phyloP scores from a whole-genome alignment of 2,113 vertebrate species.

The Peromyscus leucopus region DNA sequence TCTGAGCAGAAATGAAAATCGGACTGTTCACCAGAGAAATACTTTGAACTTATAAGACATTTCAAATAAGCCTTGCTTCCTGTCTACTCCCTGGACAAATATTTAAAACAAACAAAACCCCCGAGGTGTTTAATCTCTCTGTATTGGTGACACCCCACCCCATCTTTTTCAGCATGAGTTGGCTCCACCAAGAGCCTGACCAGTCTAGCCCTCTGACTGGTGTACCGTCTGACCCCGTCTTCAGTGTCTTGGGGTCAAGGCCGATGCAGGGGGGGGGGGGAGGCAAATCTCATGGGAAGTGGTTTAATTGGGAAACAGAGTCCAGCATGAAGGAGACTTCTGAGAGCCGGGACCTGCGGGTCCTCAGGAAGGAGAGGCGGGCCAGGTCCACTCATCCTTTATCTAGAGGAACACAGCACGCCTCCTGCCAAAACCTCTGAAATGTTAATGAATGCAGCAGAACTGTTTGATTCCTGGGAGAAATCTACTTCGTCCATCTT shows the following conservation, averaged over 20 bases:
- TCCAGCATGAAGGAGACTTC: not conserved
- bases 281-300: not conserved
- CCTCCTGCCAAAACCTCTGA: slow-evolving; percentile 5
- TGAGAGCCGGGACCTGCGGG: not conserved
- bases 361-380: not conserved
- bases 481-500: slow-evolving; percentile 67
- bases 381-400: too few species aligned
- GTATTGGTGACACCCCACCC: not conserved
- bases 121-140: slow-evolving; percentile 1
- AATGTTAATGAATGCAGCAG: slow-evolving; percentile 65
- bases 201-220: not conserved
- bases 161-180: not conserved
- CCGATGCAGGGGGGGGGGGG: not conserved
- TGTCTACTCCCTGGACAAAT: slow-evolving; percentile 72
- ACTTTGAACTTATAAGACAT: slow-evolving; percentile 38
- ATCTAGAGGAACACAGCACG: not conserved
- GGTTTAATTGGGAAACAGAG: not conserved
- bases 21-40: slow-evolving; percentile 10
- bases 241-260: not conserved
- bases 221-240: not conserved
- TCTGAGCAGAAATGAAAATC: slow-evolving; percentile 45
- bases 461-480: slow-evolving; percentile 54
- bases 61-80: slow-evolving; percentile 58
- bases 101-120: slow-evolving; percentile 64
- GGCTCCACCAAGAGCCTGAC: slow-evolving; percentile 37